Evolutionary conservation across 1,140 invertebrate species (phyloP).

Genomic region (Asobara japonica): DNA sequence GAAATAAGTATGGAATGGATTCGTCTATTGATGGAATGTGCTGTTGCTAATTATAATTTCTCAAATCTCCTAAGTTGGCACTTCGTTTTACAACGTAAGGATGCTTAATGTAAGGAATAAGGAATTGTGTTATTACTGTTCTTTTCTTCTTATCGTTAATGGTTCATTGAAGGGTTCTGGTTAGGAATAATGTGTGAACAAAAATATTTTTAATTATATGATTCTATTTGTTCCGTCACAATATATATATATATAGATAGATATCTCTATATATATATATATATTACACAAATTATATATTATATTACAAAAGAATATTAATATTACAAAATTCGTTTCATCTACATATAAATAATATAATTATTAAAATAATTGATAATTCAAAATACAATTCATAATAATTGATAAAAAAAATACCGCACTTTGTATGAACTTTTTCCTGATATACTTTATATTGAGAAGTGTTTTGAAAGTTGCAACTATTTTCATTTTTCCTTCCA

Average conservation of each 20-base stretch:
- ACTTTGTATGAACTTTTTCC: constrained; percentile 34
- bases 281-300: constrained; percentile 45
- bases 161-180: no score
- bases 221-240: constrained; percentile 46
- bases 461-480: not conserved
- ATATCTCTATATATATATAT: constrained; percentile 42
- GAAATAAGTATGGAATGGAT: no score
- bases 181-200: not conserved
- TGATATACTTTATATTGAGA: constrained; percentile 41
- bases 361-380: constrained; percentile 36
- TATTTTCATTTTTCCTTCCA: not conserved
- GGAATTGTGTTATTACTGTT: no score
- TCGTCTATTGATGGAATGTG: no score
- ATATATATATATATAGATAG: constrained; percentile 59
- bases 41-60: no score
- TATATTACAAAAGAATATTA: constrained; percentile 35
- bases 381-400: constrained; percentile 43
- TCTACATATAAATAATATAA: constrained; percentile 53
- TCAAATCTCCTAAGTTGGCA: no score
- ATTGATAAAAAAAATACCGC: constrained; percentile 43
- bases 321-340: constrained; percentile 43
- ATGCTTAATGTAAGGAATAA: no score
- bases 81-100: no score
- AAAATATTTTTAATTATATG: constrained; percentile 35
- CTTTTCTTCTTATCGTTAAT: no score